phyloP scores from a whole-genome alignment of 2,888 invertebrate genomes.

The Heliconius erato region DNA sequence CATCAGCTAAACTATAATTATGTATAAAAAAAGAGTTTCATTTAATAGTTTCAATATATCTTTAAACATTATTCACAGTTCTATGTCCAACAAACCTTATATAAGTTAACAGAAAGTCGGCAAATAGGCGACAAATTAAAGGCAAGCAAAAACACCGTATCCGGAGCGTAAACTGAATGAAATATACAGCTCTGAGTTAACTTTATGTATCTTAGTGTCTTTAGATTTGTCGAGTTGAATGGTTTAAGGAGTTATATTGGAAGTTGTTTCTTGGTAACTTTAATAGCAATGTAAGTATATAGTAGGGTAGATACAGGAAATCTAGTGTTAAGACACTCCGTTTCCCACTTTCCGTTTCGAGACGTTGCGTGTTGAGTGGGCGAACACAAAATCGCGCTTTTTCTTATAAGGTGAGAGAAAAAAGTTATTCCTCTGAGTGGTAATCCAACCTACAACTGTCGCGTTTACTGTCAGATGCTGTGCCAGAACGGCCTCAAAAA shows the following conservation, averaged over 20 bases:
- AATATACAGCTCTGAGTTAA: conserved; percentile 25
- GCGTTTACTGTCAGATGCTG: too few species aligned
- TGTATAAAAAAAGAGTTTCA: neutral
- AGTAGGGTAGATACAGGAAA: too few species aligned
- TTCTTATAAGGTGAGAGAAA: too few species aligned
- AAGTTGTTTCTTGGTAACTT: neutral
- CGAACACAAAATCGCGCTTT: too few species aligned
- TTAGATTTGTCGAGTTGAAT: conserved; percentile 15
- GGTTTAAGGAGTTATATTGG: neutral
- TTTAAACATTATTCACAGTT: neutral
- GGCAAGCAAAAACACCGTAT: conserved; percentile 39
- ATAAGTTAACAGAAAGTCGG: conserved; percentile 34
- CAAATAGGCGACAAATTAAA: conserved; percentile 45
- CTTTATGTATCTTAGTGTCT: conserved; percentile 28
- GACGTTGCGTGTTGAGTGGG: too few species aligned
- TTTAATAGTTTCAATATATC: neutral
- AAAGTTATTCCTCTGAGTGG: too few species aligned
- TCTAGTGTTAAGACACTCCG: too few species aligned
- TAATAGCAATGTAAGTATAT: neutral
- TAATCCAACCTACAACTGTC: too few species aligned
- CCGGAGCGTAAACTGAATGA: conserved; percentile 32
- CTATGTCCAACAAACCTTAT: conserved; percentile 17
- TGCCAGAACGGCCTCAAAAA: too few species aligned
- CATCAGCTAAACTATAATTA: neutral
- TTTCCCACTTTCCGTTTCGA: too few species aligned